These are phyloP conservation scores for Spongilla lacustris DNA, from an alignment of 37 sponge, comb jelly and placozoan genomes.

Conservation along the genomic window DNA sequence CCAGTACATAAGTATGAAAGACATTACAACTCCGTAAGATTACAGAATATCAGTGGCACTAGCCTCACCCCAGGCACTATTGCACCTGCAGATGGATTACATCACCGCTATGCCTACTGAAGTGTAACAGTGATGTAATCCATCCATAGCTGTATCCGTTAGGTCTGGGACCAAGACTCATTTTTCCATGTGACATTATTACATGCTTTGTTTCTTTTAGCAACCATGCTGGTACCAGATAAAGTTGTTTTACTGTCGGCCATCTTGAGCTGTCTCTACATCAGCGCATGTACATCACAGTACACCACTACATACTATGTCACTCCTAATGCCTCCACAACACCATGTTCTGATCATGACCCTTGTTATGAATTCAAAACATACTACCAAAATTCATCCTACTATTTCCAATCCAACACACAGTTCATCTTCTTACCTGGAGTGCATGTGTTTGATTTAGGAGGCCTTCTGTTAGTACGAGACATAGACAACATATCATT, in stretches of 20 bases:
- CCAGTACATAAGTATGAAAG: no score
- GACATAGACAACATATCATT: background rate
- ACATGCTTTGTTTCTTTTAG: no score
- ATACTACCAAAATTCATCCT: conserved; percentile 1
- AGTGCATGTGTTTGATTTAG: background rate
- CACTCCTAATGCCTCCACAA: background rate
- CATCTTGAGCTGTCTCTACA: background rate
- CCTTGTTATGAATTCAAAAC: background rate
- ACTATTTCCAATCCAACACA: background rate
- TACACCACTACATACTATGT: background rate
- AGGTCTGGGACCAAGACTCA: no score
- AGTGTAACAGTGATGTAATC: no score
- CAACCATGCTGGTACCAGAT: no score
- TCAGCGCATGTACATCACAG: background rate
- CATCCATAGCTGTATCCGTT: no score
- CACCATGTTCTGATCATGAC: background rate
- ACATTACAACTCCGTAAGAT: no score
- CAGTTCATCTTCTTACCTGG: conserved; percentile 4
- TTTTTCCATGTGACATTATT: no score
- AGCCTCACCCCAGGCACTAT: no score
- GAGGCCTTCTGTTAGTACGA: conserved; percentile 10
- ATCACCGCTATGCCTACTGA: no score
- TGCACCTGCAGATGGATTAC: no score
- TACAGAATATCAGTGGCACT: no score
- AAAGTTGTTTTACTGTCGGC: background rate